These are phyloP conservation scores for Neosilurus hyrtlii DNA, from an alignment of 2,797 vertebrate genomes.

Conservation along the genomic window DNA sequence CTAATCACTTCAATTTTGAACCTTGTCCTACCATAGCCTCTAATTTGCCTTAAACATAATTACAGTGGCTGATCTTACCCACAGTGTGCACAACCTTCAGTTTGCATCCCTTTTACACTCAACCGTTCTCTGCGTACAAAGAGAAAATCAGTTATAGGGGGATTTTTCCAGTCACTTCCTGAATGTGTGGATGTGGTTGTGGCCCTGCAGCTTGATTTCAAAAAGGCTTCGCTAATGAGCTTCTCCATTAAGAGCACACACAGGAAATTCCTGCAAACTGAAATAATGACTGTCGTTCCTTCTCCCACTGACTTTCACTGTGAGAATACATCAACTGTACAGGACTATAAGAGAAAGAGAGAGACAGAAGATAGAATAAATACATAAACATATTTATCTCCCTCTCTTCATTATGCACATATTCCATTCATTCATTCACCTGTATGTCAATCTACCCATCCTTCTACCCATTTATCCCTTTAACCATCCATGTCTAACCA, in stretches of 20 bases:
- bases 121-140: not conserved
- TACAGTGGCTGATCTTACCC: not conserved
- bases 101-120: not conserved
- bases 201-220: constrained; percentile 7
- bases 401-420: not conserved
- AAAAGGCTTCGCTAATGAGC: constrained; percentile 48
- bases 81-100: not conserved
- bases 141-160: not conserved
- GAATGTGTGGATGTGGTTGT: constrained; percentile 1
- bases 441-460: not conserved
- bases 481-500: not conserved
- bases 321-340: constrained; percentile 24
- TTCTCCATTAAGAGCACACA: constrained; percentile 30
- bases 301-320: not conserved
- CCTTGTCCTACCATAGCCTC: not conserved
- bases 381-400: not conserved
- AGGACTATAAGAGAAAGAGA: constrained; percentile 9
- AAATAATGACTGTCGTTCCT: constrained; percentile 37
- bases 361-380: not conserved
- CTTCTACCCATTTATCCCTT: not conserved
- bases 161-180: not conserved
- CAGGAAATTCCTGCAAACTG: constrained; percentile 27
- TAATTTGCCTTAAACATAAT: constrained; percentile 6
- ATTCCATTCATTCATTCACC: not conserved
- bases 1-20: not conserved